A percentile compares a stretch with the other conserved stretches of the same genome.
These are phyloP conservation scores for Brachypodius melanocephalos DNA, from an alignment of 2,113 vertebrate genomes.

Conservation along the genomic window DNA sequence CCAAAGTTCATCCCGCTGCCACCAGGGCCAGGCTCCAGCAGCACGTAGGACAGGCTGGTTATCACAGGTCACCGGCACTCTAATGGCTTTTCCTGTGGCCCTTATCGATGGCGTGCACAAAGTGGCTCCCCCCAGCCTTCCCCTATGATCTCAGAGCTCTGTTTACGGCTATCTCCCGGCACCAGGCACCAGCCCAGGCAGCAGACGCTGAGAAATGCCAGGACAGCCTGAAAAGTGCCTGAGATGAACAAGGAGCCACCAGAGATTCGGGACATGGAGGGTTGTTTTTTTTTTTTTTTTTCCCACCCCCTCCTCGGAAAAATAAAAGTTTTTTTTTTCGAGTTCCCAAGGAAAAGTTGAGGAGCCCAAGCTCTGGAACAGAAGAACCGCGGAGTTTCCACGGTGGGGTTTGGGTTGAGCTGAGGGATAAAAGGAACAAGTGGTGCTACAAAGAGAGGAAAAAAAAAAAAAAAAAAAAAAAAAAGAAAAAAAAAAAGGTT, in stretches of 20 bases:
- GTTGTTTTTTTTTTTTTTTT: background rate
- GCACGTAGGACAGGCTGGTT: conserved; percentile 61
- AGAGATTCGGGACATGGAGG: background rate
- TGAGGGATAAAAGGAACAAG: background rate
- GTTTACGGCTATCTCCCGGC: conserved; percentile 68
- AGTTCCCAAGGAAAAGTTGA: conserved; percentile 21
- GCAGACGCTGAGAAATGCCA: conserved; percentile 68
- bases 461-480: background rate
- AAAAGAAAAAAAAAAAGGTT: background rate
- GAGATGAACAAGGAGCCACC: conserved; percentile 28
- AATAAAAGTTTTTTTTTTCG: background rate
- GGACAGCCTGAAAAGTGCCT: conserved; percentile 56
- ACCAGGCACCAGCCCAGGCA: conserved; percentile 65
- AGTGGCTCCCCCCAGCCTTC: conserved; percentile 59
- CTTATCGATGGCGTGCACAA: conserved; percentile 76
- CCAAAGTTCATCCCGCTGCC: conserved; percentile 50
- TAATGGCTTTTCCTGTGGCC: conserved; percentile 77
- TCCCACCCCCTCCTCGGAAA: background rate
- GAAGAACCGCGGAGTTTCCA: background rate
- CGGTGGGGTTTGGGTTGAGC: background rate
- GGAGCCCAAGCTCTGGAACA: background rate
- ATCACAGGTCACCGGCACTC: conserved; percentile 60
- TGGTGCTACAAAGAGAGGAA: background rate
- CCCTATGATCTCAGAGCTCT: conserved; percentile 63
- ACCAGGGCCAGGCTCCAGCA: conserved; percentile 48